Evolutionary conservation across 2,113 vertebrate species (phyloP).

Genomic region (Actinemys pallida): DNA sequence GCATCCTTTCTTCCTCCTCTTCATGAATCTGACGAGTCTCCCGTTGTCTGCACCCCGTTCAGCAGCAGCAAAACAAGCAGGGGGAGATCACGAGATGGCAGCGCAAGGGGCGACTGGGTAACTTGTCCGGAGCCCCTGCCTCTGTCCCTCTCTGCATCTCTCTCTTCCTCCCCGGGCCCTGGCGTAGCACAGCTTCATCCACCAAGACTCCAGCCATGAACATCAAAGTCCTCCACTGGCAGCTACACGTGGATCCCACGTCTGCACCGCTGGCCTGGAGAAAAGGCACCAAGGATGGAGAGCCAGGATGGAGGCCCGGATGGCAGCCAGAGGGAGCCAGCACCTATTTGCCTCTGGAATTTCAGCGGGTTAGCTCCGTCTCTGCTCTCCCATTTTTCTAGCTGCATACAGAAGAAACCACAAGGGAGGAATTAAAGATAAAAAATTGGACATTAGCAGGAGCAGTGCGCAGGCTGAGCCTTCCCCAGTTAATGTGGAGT

Average conservation of each 20-base stretch:
- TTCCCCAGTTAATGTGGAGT: slow-evolving; percentile 7
- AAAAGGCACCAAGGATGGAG: background rate
- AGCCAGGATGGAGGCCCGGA: too few relatives aligned
- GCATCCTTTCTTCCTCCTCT: background rate
- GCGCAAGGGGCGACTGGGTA: background rate
- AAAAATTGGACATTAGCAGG: background rate
- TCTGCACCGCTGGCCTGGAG: background rate
- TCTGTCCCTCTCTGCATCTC: background rate
- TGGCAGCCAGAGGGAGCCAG: background rate
- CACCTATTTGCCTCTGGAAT: background rate
- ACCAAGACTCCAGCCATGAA: background rate
- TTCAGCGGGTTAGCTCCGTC: background rate
- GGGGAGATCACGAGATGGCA: background rate
- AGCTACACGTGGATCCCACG: background rate
- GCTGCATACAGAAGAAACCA: background rate
- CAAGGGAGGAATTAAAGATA: background rate
- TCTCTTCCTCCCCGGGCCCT: too few relatives aligned
- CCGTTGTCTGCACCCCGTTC: background rate
- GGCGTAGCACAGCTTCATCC: background rate
- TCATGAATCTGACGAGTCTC: background rate
- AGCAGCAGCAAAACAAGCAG: background rate
- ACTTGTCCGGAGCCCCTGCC: background rate
- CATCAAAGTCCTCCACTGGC: background rate
- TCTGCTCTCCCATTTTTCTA: background rate
- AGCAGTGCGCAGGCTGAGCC: background rate